A percentile compares a stretch with the other conserved stretches of the same genome.
Evolutionary conservation across 2,113 vertebrate genomes (phyloP).

Genomic region (Pampusana beccarii): DNA sequence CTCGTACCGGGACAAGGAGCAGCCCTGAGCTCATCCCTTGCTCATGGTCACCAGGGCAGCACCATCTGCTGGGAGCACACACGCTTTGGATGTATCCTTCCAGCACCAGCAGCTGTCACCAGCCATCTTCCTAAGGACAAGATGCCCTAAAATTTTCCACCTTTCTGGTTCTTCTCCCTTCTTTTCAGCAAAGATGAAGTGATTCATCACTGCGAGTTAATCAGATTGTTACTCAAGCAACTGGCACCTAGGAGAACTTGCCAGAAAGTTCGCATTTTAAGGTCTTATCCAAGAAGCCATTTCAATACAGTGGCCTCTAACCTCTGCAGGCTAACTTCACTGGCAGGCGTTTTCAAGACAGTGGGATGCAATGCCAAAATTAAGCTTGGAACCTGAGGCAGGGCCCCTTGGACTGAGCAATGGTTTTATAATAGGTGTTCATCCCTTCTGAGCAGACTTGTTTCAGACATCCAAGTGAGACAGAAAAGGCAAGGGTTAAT

Average conservation of each 20-base stretch:
- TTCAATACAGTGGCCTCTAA: not conserved
- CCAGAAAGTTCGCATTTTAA: not conserved
- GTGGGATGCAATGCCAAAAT: not conserved
- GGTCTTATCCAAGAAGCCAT: not conserved
- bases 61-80: slow-evolving; percentile 67
- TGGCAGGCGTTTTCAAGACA: not conserved
- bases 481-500: not conserved
- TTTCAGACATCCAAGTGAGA: not conserved
- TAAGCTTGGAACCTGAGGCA: not conserved
- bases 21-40: not conserved
- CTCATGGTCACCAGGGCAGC: slow-evolving; percentile 43
- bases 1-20: not conserved
- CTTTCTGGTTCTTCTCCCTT: not conserved
- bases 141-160: not conserved
- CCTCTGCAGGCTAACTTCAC: not conserved
- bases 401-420: not conserved
- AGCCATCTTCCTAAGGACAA: not conserved
- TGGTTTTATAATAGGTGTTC: not conserved
- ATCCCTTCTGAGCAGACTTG: not conserved
- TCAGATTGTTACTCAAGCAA: not conserved
- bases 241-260: not conserved
- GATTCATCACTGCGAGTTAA: not conserved
- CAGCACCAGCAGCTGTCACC: not conserved
- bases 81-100: not conserved
- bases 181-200: not conserved